Evolutionary conservation across 2,888 invertebrate species (phyloP).

Genomic region (Drosophila mettleri): DNA sequence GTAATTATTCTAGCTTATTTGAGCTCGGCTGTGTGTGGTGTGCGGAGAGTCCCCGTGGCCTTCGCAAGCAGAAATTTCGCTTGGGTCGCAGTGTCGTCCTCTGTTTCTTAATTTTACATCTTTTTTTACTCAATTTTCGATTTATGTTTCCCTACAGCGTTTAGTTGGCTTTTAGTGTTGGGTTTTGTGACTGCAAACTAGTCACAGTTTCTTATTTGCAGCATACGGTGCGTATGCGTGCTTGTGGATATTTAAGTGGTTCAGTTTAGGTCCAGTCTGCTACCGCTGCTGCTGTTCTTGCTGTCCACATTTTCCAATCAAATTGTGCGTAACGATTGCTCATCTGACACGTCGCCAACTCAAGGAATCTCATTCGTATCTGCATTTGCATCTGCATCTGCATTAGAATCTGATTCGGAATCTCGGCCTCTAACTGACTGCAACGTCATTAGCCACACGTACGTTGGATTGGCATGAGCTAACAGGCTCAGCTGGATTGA

Average conservation of each 20-base stretch:
- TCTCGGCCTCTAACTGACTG: slow-evolving; percentile 30
- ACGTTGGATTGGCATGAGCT: slow-evolving; percentile 46
- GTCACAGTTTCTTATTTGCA: slow-evolving; percentile 37
- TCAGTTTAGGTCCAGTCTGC: slow-evolving; percentile 5
- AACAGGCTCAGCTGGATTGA: slow-evolving; percentile 13
- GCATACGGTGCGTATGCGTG: slow-evolving; percentile 54
- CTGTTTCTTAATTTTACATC: slow-evolving; percentile 55
- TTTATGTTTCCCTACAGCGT: slow-evolving; percentile 21
- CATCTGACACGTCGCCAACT: slow-evolving; percentile 42
- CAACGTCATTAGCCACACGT: slow-evolving; percentile 72
- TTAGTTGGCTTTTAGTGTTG: slow-evolving; percentile 33
- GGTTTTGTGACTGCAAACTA: slow-evolving; percentile 17
- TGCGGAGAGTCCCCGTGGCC: slow-evolving; percentile 33
- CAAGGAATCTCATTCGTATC: slow-evolving; percentile 17
- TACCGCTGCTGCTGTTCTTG: slow-evolving; percentile 1
- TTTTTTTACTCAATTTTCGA: slow-evolving; percentile 30
- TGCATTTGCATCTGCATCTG: slow-evolving; percentile 13
- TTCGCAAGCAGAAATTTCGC: slow-evolving; percentile 13
- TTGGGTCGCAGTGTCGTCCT: slow-evolving; percentile 29
- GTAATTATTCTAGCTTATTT: background rate
- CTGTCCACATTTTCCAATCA: slow-evolving; percentile 53
- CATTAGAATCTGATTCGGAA: slow-evolving; percentile 16
- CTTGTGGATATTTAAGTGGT: slow-evolving; percentile 48
- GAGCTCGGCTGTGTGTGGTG: slow-evolving; percentile 10
- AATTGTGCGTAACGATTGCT: slow-evolving; percentile 48